Evolutionary conservation across 1,140 invertebrate species (phyloP).

Genomic region (Eumeta japonica): DNA sequence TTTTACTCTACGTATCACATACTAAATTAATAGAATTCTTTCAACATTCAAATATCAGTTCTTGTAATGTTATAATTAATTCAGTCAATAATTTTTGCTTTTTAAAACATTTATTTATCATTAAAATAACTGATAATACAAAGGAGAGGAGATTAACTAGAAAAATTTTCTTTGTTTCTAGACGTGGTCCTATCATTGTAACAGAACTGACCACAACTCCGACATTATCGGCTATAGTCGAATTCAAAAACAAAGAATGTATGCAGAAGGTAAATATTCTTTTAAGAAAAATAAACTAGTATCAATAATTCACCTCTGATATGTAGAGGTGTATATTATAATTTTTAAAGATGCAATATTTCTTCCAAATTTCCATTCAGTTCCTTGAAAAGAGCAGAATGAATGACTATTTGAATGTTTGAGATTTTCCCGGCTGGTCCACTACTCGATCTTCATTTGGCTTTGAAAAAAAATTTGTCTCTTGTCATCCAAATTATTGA

Average conservation of each 20-base stretch:
- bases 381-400: slow-evolving; percentile 30
- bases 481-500: slow-evolving; percentile 7
- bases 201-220: slow-evolving; percentile 55
- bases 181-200: slow-evolving; percentile 57
- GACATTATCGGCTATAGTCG: slow-evolving; percentile 57
- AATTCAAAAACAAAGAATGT: slow-evolving; percentile 57
- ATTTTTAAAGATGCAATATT: slow-evolving; percentile 24
- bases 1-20: not conserved
- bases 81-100: not conserved
- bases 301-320: no score
- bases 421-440: slow-evolving; percentile 45
- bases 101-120: not conserved
- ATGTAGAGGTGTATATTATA: no score
- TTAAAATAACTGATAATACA: not conserved
- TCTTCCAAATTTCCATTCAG: slow-evolving; percentile 40
- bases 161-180: slow-evolving; percentile 55
- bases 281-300: slow-evolving; percentile 11
- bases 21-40: not conserved
- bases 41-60: slow-evolving; percentile 54
- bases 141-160: slow-evolving; percentile 50
- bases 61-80: slow-evolving; percentile 11
- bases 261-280: slow-evolving; percentile 54
- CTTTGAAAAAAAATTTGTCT: no score
- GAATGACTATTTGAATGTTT: slow-evolving; percentile 56
- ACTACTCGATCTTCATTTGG: slow-evolving; percentile 24